Evolutionary conservation across 2,797 vertebrate genomes (phyloP).

Genomic region (Lithobates pipiens): DNA sequence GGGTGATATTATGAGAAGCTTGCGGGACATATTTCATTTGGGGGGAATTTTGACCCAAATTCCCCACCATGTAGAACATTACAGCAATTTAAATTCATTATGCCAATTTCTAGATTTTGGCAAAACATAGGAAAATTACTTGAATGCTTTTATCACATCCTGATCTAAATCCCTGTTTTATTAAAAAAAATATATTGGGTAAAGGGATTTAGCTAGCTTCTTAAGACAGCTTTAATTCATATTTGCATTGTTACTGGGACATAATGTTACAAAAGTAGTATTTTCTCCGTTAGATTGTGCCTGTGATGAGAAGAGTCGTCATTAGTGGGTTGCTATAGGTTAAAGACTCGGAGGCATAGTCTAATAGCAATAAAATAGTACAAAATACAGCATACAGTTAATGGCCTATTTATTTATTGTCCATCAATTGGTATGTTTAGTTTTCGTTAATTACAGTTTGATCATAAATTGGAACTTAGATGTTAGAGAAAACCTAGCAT

Average conservation of each 20-base stretch:
- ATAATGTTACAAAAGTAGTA: conserved; percentile 65
- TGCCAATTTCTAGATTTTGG: too few relatives aligned
- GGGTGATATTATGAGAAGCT: too few relatives aligned
- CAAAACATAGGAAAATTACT: neutral
- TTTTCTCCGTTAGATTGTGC: conserved; percentile 76
- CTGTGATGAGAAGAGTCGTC: conserved; percentile 70
- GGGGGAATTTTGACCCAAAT: too few relatives aligned
- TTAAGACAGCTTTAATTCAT: neutral
- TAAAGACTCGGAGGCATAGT: conserved; percentile 70
- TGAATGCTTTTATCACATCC: neutral
- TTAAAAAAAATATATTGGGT: neutral
- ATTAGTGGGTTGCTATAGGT: neutral
- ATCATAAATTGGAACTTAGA: conserved; percentile 67
- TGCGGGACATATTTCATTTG: too few relatives aligned
- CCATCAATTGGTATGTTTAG: conserved; percentile 68
- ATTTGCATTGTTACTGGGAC: neutral
- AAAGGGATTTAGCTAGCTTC: neutral
- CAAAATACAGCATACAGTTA: conserved; percentile 67
- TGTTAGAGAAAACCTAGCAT: conserved; percentile 68
- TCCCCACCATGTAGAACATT: too few relatives aligned
- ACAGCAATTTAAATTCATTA: too few relatives aligned
- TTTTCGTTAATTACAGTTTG: conserved; percentile 69
- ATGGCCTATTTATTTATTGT: conserved; percentile 65
- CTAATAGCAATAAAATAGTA: conserved; percentile 74
- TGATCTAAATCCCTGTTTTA: neutral